Base-by-base conservation (phyloP, 2,888 invertebrate genomes). In the Ashinkailepas kermadecensis region DNA sequence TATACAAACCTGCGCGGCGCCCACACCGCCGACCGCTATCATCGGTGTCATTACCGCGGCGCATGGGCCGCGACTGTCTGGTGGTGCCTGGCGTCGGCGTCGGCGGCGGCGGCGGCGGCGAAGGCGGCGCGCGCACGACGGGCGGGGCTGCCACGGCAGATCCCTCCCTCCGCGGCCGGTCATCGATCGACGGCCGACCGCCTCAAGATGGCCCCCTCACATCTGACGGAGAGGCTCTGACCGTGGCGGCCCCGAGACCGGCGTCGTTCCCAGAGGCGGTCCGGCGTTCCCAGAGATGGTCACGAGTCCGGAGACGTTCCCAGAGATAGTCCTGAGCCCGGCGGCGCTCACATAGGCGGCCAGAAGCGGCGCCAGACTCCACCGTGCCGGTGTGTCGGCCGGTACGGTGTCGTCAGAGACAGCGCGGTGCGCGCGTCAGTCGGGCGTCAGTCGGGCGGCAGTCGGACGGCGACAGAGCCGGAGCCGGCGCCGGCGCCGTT, bases 181-280 rank as follows among this genome's bases (percentile, higher is more conserved):
- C 18, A 74, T 74, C 56, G 74, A 74, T 21, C 74, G 74, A 3
- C 74, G 54, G 15, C 54, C 15, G 21, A 3, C 54, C 74, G 54
- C 13, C 74, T 56, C 74, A 74, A 74, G 74, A 74, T 74, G 74
- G 74, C 74, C 56, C 56, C 74, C 74, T 21, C 15, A 10, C 10
- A 25, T 67, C 39, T 39, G 39, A 39, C 39, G 39, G 39, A 39
- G 39, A 39, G 39, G 4, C 39, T n/a, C n/a, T 39, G 70, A 12
- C 70, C 25, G 23, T 13, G 9, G 1, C 65, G 65, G 64, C 21
- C 1, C 64, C 18, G 18, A 13, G 64, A 18, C 64, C 64, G 64
- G 8, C 8, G 8, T 6, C 64, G 18, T 21, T 18, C 18, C 64
- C 39, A 39, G 39, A 39, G 39, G 4, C 39, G 39, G 39, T 39